Base-by-base conservation (phyloP, 2,888 invertebrate species). In the Pristionchus entomophagus region DNA sequence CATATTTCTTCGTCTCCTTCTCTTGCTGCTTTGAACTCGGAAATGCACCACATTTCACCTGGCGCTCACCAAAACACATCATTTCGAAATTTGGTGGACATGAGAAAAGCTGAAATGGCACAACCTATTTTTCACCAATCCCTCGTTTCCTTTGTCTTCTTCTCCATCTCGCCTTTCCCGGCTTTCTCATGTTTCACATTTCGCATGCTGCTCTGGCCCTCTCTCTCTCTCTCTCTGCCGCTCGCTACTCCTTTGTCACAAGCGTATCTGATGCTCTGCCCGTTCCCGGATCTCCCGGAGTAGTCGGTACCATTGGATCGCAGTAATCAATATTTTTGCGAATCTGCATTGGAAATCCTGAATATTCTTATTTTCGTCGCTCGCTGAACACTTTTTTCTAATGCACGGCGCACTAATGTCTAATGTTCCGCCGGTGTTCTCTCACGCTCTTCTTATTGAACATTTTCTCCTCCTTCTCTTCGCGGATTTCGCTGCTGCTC, bases 101-200 rank as follows among this genome's bases (percentile, higher is more conserved):
- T n/a, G n/a, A n/a, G n/a, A n/a, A n/a, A n/a, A n/a, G n/a, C n/a
- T n/a, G n/a, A n/a, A n/a, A n/a, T n/a, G n/a, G n/a, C n/a, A n/a
- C 65, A 65, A 35, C 65, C 65, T 38, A 65, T 35, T 65, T 65
- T 65, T 65, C 35, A 19, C 5, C 19, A 35, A 38, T 65, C 32
- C 29, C 32, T 29, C 59, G 59, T 14, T 59, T n/a, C n/a, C n/a
- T n/a, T n/a, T n/a, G 29, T 29, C 59, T 59, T 38, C 32, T 65
- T 19, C 32, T 32, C 65, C 17, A 10, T 4, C 62, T 35, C 22
- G 35, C 26, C 65, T 14, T 19, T 65, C 65, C 65, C 65, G 65
- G 35, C 35, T 2, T 29, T 35, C 65, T 65, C 65, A 65, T 65
- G 65, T 65, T 65, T 65, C 65, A 6, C 65, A 65, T 65, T 65